Base-by-base conservation (phyloP, 2,113 vertebrate genomes). In the Rhinoderma darwinii region DNA sequence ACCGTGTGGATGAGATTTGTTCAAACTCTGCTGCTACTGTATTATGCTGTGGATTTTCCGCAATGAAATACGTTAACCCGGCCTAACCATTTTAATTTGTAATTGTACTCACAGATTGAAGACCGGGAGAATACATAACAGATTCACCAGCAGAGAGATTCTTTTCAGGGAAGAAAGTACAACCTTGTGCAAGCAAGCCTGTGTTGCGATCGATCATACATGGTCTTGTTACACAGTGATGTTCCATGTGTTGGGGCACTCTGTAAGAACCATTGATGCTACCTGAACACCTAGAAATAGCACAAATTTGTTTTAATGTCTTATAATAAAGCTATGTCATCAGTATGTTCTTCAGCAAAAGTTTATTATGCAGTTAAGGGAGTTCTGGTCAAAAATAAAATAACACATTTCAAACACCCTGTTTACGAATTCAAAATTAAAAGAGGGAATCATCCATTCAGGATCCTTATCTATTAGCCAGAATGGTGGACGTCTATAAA, bases 111-210 rank as follows among this genome's bases (percentile, higher is more conserved):
- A 94, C 92, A 79, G 91, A 92, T 11, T 82, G 0, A 0, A 93
- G 12, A 41, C 63, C 88, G 89, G 91, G 91, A 85, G 91, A 87
- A 74, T 91, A 91, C 93, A 94, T 94, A 59, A 93, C 90, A 73
- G 93, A 94, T 56, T 27, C 88, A n/a, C 2, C 54, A 59, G 87
- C 39, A 35, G n/a, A 73, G 88, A 94, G 90, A 20, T 0, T 61
- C 88, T 80, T 88, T 14, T 92, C 3, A 63, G 91, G 91, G 47
- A 93, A 47, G 88, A 94, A 95, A 27, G 8, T 44, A 30, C 93
- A 94, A 50, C 90, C 91, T 74, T 88, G 74, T 89, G 93, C 90
- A 84, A 88, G 90, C 0, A 91, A 37, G 1, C 89, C 84, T 25
- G 87, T 91, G 61, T 11, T 0, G 32, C 11, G 37, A 18, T 90